Evolutionary conservation across 2,797 vertebrate species (phyloP).

Genomic region (Rhinatrema bivittatum): DNA sequence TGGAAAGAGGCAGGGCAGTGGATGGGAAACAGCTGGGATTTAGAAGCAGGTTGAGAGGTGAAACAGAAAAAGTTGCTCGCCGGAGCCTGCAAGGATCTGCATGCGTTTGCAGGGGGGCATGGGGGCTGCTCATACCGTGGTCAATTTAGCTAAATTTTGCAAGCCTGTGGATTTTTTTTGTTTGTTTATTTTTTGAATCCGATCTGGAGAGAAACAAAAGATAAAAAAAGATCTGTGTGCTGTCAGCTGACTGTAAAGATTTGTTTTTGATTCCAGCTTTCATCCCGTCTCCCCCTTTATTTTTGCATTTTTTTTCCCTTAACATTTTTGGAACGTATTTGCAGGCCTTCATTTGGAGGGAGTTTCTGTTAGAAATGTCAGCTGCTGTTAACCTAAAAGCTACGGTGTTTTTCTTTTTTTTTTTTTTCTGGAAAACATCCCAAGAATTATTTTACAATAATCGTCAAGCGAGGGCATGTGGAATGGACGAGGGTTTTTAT

Average conservation of each 20-base stretch:
- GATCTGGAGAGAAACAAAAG: slow-evolving; percentile 30
- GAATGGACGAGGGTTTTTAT: slow-evolving; percentile 75
- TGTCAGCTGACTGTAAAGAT: slow-evolving; percentile 44
- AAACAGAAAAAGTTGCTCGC: slow-evolving; percentile 8
- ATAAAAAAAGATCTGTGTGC: slow-evolving; percentile 33
- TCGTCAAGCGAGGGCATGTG: slow-evolving; percentile 51
- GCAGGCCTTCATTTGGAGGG: slow-evolving; percentile 4
- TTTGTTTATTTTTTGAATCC: slow-evolving; percentile 36
- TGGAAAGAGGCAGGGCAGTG: too few relatives aligned
- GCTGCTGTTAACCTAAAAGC: slow-evolving; percentile 42
- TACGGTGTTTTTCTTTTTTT: too few relatives aligned
- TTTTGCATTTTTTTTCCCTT: not conserved
- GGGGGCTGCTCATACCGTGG: not conserved
- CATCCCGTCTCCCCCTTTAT: slow-evolving; percentile 1
- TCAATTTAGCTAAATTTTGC: slow-evolving; percentile 19
- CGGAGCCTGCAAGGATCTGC: not conserved
- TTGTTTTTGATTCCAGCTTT: slow-evolving; percentile 39
- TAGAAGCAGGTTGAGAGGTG: not conserved
- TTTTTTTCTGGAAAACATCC: slow-evolving; percentile 34
- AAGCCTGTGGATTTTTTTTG: slow-evolving; percentile 25
- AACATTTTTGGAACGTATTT: slow-evolving; percentile 14
- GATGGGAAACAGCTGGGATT: too few relatives aligned
- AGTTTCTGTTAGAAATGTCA: slow-evolving; percentile 24
- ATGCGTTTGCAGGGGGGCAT: not conserved
- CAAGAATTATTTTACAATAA: slow-evolving; percentile 59